phyloP scores from a whole-genome alignment of 2,113 vertebrate genomes.

The Dipodomys ordii region DNA sequence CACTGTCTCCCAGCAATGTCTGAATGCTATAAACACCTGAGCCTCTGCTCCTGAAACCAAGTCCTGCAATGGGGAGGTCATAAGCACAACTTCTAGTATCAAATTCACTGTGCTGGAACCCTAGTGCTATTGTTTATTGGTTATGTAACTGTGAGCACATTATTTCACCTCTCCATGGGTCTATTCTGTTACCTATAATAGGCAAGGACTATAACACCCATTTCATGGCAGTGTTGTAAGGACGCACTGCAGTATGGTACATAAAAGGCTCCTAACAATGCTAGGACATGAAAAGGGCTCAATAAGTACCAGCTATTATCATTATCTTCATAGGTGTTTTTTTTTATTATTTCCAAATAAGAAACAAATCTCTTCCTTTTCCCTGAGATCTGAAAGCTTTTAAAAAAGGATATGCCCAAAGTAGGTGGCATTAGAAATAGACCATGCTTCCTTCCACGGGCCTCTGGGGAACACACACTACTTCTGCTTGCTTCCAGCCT shows the following conservation, averaged over 20 bases:
- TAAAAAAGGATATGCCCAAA: not conserved
- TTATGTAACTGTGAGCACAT: not conserved
- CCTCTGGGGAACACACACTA: not conserved
- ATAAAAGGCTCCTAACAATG: not conserved
- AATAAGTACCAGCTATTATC: not conserved
- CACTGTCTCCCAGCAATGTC: not conserved
- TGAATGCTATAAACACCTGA: not conserved
- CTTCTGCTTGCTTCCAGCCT: not conserved
- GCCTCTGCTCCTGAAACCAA: not conserved
- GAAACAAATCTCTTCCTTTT: not conserved
- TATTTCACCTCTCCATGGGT: not conserved
- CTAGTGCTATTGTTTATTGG: not conserved
- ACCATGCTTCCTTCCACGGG: not conserved
- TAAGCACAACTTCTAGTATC: not conserved
- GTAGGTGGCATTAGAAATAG: not conserved
- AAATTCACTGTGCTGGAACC: not conserved
- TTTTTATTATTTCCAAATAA: conserved; percentile 50
- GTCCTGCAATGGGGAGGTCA: not conserved
- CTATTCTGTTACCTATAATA: conserved; percentile 1
- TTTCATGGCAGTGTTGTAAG: not conserved
- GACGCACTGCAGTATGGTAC: not conserved
- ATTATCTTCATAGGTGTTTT: not conserved
- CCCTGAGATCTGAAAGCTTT: not conserved
- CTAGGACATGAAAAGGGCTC: not conserved
- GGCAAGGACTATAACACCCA: not conserved